Conservation (phyloP, 2,113 vertebrate species). For the Cyanoramphus novaezelandiae region DNA sequence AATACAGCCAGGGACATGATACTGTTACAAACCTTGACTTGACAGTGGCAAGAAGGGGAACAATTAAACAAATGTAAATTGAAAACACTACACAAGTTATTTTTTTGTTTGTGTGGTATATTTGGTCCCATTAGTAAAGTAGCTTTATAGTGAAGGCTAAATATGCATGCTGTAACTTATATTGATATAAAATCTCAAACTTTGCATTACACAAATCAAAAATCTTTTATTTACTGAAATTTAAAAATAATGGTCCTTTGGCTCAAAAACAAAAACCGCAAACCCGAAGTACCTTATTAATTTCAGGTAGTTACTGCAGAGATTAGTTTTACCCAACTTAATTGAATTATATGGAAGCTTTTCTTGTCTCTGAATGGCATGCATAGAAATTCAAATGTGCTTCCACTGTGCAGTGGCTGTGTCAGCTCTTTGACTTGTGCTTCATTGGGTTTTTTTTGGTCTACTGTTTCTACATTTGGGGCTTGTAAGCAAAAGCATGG, state of each 20-base stretch:
- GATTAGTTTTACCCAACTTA: neutral
- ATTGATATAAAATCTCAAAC: neutral
- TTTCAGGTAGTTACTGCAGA: neutral
- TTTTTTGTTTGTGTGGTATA: neutral
- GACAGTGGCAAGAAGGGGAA: neutral
- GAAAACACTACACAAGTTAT: neutral
- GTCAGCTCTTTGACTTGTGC: neutral
- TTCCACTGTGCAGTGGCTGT: neutral
- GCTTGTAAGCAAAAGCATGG: neutral
- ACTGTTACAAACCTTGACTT: neutral
- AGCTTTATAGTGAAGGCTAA: neutral
- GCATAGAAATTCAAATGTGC: neutral
- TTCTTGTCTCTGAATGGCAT: neutral
- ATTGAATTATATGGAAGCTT: neutral
- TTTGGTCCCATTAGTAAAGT: neutral
- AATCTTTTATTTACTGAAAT: neutral
- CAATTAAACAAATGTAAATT: neutral
- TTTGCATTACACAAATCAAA: neutral
- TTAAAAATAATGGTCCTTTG: neutral
- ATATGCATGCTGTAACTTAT: neutral
- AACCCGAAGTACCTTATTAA: neutral
- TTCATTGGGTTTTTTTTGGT: neutral
- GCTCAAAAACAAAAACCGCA: neutral
- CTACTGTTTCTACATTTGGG: neutral
- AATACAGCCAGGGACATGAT: neutral